Conservation (phyloP, 1,140 invertebrate species). For the Drosophila punjabiensis region DNA sequence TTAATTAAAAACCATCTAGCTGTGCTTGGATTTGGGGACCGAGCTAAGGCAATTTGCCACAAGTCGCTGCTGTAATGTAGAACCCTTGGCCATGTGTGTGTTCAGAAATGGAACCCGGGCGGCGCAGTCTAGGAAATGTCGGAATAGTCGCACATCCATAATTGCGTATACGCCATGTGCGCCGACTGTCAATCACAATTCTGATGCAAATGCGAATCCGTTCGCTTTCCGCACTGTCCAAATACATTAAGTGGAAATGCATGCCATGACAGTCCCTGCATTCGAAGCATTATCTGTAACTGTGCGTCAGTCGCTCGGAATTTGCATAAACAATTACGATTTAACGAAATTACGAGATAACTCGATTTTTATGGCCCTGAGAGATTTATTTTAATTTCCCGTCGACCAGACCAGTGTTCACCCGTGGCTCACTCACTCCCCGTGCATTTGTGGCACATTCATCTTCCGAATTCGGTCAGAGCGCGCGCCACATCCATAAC, state of each 20-base stretch:
- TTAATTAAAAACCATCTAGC: too few species aligned
- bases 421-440: slow-evolving; percentile 8
- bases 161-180: slow-evolving; percentile 81
- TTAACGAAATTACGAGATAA: slow-evolving; percentile 51
- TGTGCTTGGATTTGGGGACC: slow-evolving; percentile 26
- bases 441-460: slow-evolving; percentile 72
- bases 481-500: slow-evolving; percentile 62
- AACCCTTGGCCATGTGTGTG: slow-evolving; percentile 8
- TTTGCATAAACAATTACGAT: slow-evolving; percentile 58
- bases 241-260: slow-evolving; percentile 50
- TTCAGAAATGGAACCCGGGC: slow-evolving; percentile 13
- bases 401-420: slow-evolving; percentile 11
- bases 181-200: slow-evolving; percentile 72
- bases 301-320: slow-evolving; percentile 45
- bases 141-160: slow-evolving; percentile 60
- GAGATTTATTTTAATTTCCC: slow-evolving; percentile 51
- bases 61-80: slow-evolving; percentile 11
- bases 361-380: slow-evolving; percentile 42
- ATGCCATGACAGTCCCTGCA: slow-evolving; percentile 30
- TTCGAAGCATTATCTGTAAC: slow-evolving; percentile 33
- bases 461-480: slow-evolving; percentile 77
- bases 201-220: slow-evolving; percentile 60
- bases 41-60: slow-evolving; percentile 6
- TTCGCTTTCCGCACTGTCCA: slow-evolving; percentile 52
- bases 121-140: slow-evolving; percentile 61